These are phyloP conservation scores for Colletes gigas DNA, from an alignment of 1,140 invertebrate genomes.

Conservation along the genomic window DNA sequence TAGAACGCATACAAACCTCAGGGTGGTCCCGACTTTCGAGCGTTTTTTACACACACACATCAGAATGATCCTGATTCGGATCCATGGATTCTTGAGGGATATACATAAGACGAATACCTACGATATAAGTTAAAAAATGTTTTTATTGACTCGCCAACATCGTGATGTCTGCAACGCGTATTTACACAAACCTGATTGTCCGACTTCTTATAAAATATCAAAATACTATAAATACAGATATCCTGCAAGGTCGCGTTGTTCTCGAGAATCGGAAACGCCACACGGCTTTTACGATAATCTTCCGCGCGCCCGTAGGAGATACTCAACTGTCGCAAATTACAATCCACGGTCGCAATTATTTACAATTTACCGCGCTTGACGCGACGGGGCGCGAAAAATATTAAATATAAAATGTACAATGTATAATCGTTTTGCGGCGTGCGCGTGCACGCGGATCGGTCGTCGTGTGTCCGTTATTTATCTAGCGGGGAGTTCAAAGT, in stretches of 20 bases:
- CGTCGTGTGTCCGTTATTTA: not conserved
- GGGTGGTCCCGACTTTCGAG: too few species aligned
- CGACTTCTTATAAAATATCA: conserved; percentile 35
- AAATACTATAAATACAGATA: conserved; percentile 53
- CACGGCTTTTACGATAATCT: not conserved
- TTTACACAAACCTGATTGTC: conserved; percentile 18
- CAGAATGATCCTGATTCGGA: too few species aligned
- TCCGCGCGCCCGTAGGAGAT: too few species aligned
- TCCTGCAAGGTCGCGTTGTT: not conserved
- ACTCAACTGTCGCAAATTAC: too few species aligned
- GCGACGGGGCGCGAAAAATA: not conserved
- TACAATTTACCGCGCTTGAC: conserved; percentile 2
- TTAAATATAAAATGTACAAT: conserved; percentile 26
- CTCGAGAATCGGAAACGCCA: not conserved
- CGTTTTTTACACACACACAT: too few species aligned
- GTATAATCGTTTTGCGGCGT: too few species aligned
- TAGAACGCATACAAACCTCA: too few species aligned
- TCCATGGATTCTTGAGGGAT: not conserved
- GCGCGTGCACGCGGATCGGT: not conserved
- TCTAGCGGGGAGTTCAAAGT: not conserved
- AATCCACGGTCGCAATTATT: not conserved
- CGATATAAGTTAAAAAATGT: not conserved
- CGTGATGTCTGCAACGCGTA: conserved; percentile 22
- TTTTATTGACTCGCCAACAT: conserved; percentile 32
- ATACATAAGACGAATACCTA: not conserved